Percentiles rank a stretch among this genome's conserved stretches.
Evolutionary conservation across 1,140 invertebrate genomes (phyloP).

Genomic region (Triops longicaudatus): DNA sequence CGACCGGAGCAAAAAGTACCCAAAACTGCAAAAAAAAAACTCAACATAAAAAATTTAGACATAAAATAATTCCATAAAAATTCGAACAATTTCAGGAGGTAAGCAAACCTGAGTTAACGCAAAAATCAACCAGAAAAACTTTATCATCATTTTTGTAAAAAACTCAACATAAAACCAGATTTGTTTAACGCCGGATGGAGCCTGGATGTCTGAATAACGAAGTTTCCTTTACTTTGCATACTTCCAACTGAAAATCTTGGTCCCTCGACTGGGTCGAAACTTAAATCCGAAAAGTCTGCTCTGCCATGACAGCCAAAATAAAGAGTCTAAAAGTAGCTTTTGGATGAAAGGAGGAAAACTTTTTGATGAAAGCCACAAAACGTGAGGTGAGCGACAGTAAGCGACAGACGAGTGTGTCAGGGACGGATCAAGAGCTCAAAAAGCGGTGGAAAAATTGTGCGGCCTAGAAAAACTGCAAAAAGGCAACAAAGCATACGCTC

Average conservation of each 20-base stretch:
- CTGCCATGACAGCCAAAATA: slow-evolving; percentile 1
- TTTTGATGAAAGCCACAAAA: not conserved
- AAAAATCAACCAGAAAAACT: not conserved
- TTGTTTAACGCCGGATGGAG: slow-evolving; percentile 11
- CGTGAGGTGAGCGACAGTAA: not conserved
- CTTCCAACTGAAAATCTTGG: not conserved
- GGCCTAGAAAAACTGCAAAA: not conserved
- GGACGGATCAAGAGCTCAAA: slow-evolving; percentile 10
- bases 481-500: not conserved
- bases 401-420: not conserved
- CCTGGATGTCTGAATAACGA: not conserved
- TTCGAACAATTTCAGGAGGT: not conserved
- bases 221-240: not conserved
- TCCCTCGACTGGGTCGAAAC: not conserved
- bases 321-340: not conserved
- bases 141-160: not conserved
- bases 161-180: not conserved
- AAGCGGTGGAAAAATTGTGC: not conserved
- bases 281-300: not conserved
- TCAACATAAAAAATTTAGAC: not conserved
- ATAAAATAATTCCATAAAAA: no score
- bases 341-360: not conserved
- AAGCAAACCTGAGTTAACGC: not conserved
- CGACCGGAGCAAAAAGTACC: not conserved
- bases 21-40: not conserved